Percentiles rank a stretch among this genome's conserved stretches.
Evolutionary conservation across 2,113 vertebrate genomes (phyloP).

Genomic region (Helogale parvula): DNA sequence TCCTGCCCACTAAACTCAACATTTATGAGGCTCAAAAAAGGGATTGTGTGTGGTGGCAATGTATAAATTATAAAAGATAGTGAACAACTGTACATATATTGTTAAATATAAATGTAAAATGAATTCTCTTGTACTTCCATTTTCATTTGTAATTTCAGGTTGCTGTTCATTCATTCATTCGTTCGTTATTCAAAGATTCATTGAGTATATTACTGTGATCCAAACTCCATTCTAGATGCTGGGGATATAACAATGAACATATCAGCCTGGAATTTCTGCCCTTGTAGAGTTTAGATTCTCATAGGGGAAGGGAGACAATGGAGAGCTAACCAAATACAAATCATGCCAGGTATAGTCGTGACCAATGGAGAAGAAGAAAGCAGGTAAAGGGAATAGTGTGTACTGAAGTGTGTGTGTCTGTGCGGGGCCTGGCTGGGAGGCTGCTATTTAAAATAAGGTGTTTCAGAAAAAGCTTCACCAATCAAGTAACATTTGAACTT

Average conservation of each 20-base stretch:
- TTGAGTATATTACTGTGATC: background rate
- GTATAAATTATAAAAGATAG: background rate
- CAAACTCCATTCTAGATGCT: background rate
- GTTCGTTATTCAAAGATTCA: background rate
- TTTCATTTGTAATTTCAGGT: slow-evolving; percentile 15
- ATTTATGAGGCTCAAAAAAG: background rate
- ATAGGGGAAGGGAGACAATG: background rate
- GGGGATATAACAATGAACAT: background rate
- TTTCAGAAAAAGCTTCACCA: background rate
- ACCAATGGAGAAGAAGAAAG: background rate
- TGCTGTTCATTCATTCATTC: background rate
- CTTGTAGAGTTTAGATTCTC: background rate
- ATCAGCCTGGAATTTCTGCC: background rate
- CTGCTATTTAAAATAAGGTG: background rate
- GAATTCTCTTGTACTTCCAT: background rate
- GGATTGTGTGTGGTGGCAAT: background rate
- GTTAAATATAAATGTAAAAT: background rate
- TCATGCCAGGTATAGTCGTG: background rate
- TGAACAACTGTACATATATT: background rate
- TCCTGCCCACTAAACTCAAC: background rate
- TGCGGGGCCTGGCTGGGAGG: background rate
- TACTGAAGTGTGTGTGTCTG: background rate
- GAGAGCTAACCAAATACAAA: background rate
- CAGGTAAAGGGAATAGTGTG: background rate
- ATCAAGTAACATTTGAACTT: background rate